Conservation (phyloP, 2,888 invertebrate species). For the Pyrrhopygopsis socrates region DNA sequence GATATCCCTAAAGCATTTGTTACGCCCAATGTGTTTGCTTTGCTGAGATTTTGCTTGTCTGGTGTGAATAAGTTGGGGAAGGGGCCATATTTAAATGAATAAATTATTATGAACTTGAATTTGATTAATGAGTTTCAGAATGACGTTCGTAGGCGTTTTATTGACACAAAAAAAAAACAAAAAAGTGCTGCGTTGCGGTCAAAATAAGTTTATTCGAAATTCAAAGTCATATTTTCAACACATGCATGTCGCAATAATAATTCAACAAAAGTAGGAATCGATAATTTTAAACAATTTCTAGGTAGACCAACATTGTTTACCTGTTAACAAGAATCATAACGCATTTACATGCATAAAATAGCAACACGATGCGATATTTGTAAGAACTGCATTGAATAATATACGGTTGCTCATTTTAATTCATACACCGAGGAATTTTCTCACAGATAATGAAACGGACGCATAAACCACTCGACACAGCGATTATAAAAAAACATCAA, state of each 20-base stretch:
- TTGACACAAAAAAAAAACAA: too few relatives aligned
- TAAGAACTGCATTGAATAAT: slow-evolving; percentile 46
- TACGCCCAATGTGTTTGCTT: slow-evolving; percentile 97
- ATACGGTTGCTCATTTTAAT: slow-evolving; percentile 42
- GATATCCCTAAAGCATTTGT: slow-evolving; percentile 97
- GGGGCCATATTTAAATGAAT: slow-evolving; percentile 96
- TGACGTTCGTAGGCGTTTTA: too few relatives aligned
- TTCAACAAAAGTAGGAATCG: too few relatives aligned
- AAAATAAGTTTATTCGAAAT: background rate
- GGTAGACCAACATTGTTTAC: slow-evolving; percentile 14
- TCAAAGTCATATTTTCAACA: too few relatives aligned
- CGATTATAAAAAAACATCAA: slow-evolving; percentile 86
- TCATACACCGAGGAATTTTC: slow-evolving; percentile 86
- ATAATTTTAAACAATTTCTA: background rate
- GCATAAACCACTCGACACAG: slow-evolving; percentile 90
- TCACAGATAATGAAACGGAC: slow-evolving; percentile 88
- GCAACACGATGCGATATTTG: slow-evolving; percentile 27
- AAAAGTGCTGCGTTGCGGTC: too few relatives aligned
- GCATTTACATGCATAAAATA: slow-evolving; percentile 56
- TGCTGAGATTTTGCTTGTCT: slow-evolving; percentile 97
- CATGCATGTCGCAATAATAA: too few relatives aligned
- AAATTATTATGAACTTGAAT: too few relatives aligned
- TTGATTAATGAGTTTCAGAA: too few relatives aligned
- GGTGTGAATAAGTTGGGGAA: slow-evolving; percentile 96
- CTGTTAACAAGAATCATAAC: slow-evolving; percentile 46